Evolutionary conservation across 2,888 invertebrate genomes (phyloP).

Genomic region (Lydus trimaculatus): DNA sequence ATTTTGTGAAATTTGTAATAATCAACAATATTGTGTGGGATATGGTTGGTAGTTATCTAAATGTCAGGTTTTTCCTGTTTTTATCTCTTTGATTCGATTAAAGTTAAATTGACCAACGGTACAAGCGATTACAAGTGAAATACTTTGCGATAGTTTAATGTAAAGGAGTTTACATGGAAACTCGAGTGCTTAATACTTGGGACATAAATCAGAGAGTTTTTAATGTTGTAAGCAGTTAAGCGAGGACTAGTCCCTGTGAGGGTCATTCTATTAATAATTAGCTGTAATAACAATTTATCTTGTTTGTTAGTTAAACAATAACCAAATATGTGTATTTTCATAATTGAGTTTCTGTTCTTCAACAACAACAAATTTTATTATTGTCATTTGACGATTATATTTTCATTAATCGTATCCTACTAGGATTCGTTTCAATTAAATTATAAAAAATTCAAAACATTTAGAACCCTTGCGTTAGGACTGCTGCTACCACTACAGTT

Average conservation of each 20-base stretch:
- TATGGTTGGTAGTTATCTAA: not conserved
- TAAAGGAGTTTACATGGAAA: conserved; percentile 17
- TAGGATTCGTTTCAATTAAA: conserved; percentile 18
- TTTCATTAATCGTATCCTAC: conserved; percentile 2
- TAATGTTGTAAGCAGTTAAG: conserved; percentile 46
- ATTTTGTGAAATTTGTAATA: too few relatives aligned
- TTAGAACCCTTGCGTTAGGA: conserved; percentile 20
- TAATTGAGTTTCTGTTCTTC: not conserved
- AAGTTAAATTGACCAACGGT: not conserved
- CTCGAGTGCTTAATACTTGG: conserved; percentile 42
- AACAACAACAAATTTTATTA: not conserved
- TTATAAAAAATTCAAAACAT: conserved; percentile 28
- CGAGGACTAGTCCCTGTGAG: conserved; percentile 49
- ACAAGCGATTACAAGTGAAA: not conserved
- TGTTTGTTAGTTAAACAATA: conserved; percentile 27
- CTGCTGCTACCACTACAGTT: conserved; percentile 33
- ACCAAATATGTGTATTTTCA: conserved; percentile 1
- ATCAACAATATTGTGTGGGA: too few relatives aligned
- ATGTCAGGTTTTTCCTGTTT: too few relatives aligned
- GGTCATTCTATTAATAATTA: conserved; percentile 52
- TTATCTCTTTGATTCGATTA: not conserved
- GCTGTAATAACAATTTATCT: conserved; percentile 41
- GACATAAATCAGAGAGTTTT: conserved; percentile 44
- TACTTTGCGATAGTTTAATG: not conserved
- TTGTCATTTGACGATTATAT: conserved; percentile 1